phyloP scores from a whole-genome alignment of 1,140 invertebrate genomes.

The Batillaria attramentaria region DNA sequence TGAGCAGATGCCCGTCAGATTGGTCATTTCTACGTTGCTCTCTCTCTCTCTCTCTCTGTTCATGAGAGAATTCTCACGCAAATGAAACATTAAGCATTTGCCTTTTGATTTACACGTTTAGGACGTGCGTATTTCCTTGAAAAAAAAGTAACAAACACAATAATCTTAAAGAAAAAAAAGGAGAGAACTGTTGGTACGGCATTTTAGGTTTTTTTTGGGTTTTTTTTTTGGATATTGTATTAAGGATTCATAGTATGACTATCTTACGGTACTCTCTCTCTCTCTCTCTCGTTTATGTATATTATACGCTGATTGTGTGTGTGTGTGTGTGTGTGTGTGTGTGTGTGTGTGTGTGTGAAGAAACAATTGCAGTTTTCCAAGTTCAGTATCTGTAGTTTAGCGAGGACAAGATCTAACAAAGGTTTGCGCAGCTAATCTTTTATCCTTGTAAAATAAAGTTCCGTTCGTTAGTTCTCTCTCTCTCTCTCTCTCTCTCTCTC shows the following conservation, averaged over 20 bases:
- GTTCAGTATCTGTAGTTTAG: not conserved
- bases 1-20: not conserved
- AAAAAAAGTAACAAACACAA: not conserved
- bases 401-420: not conserved
- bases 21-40: not conserved
- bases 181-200: not conserved
- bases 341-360: not conserved
- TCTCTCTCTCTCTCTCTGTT: no score
- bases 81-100: not conserved
- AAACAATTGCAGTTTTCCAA: not conserved
- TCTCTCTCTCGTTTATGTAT: not conserved
- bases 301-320: not conserved
- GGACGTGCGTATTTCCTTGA: not conserved
- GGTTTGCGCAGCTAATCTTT: not conserved
- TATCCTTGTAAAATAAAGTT: no score
- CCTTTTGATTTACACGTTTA: not conserved
- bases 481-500: no score
- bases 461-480: no score
- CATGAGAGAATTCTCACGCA: not conserved
- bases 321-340: not conserved
- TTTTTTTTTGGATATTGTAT: not conserved
- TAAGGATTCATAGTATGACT: not conserved
- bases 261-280: not conserved
- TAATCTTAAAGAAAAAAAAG: not conserved
- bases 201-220: not conserved